These are phyloP conservation scores for Paramuricea clavata DNA, from an alignment of 92 coral and sea anemone species.

Conservation along the genomic window DNA sequence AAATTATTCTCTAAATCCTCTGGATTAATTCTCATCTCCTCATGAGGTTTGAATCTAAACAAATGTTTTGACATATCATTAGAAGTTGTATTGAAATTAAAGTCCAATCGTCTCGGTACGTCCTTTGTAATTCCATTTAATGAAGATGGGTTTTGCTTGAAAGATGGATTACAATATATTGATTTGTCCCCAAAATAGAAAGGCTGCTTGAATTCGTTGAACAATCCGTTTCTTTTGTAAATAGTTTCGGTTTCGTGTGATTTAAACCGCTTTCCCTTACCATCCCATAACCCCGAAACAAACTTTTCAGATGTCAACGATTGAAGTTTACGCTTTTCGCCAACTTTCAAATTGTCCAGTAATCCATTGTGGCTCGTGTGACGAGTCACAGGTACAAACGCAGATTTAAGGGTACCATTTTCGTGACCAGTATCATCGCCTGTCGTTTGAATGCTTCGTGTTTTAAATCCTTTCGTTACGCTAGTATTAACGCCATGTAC, in stretches of 20 bases:
- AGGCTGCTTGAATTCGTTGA: neutral
- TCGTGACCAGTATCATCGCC: neutral
- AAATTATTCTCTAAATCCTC: neutral
- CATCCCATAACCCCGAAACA: neutral
- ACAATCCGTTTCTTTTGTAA: neutral
- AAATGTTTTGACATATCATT: neutral
- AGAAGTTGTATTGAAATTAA: neutral
- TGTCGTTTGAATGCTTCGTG: neutral
- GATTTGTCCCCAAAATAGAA: neutral
- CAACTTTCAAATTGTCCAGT: neutral
- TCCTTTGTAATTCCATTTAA: neutral
- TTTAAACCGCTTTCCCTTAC: conserved; percentile 5
- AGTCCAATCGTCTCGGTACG: neutral
- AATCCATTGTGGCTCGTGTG: neutral
- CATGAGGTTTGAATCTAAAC: neutral
- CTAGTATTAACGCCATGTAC: neutral
- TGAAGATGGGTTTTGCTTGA: neutral
- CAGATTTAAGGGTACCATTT: neutral
- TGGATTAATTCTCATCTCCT: neutral
- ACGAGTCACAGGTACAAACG: neutral
- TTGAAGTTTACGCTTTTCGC: neutral
- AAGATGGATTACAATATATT: neutral
- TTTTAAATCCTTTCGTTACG: neutral
- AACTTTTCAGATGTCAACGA: neutral
- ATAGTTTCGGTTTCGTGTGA: neutral